Base-by-base conservation (phyloP, 1,140 invertebrate genomes). In the Pemphigus obesinymphae region DNA sequence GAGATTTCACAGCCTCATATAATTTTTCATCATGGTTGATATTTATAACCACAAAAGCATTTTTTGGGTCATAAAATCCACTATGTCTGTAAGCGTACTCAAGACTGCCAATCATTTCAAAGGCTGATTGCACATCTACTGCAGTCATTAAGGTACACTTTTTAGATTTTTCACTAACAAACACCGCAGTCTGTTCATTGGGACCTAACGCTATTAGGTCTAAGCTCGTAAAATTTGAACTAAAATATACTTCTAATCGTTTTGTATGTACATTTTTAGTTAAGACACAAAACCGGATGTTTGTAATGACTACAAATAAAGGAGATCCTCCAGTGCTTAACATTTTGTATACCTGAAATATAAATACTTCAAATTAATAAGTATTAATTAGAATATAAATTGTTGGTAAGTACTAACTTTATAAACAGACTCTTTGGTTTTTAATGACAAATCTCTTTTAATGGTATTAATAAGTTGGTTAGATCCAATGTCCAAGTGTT, bases 91-190 rank as follows among this genome's bases (percentile, higher is more conserved):
- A 80, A 43, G 76, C 31, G 63, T 61, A 80, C 15, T 80, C 76
- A 1, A 80, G 53, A 63, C 76, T 80, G 1, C 76, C 76, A 45
- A 80, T 80, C 76, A 80, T 80, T 29, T 80, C 37, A 29, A 20
- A 13, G 15, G 76, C 76, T 3, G 76, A 61, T 80, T 61, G 55
- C 17, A 40, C 48, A 63, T 80, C 76, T 6, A 63, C 45, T 45
- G 76, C 76, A 20, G 76, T 80, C 26, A 80, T 63, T n/a, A 80
- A 61, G 1, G 76, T 80, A 31, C 50, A 80, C 10, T 80, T 80
- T 63, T 80, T 80, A 13, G 76, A 80, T 80, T 80, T 80, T 63
- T 80, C 76, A 31, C 76, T 80, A 20, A 80, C 34, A 43, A 80
- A 80, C 8, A 80, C 53, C 20, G 76, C 55, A 20, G 76, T 80